Base-by-base conservation (phyloP, 2,888 invertebrate genomes). In the Chaetogeoica ovagalla region DNA sequence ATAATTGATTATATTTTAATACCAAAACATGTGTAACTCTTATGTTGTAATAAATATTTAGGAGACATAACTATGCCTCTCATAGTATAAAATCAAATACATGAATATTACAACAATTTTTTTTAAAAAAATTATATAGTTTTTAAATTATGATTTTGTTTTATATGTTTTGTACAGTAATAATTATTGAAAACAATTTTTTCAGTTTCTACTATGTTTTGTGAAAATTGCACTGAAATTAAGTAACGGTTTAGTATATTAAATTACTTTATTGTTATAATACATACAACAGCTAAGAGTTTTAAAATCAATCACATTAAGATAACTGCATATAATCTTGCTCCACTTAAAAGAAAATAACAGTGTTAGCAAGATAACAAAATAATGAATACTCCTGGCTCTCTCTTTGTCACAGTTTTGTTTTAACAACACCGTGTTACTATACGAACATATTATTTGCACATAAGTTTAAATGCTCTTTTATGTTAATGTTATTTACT, bases 41-140 rank as follows among this genome's bases (percentile, higher is more conserved):
- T 30, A 37, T 79, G 62, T 39, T 79, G 55, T 65, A 79, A 71
- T 23, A 79, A 52, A 79, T 48, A 21, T 13, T 71, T 62, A 6
- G 79, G 79, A 79, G 70, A 79, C 63, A 79, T 71, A 6, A 79
- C 63, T 43, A 79, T 57, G 55, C 48, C 59, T 48, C 59, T 15
- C 75, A 76, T 76, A 3, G 43, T 68, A 48, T 48, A 48, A 48
- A 48, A 48, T 55, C 55, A 4, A 19, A 19, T 55, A 55, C 55
- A 9, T 30, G 30, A 30, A 30, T 30, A 30, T 30, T 30, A 2
- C 30, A 30, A 30, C 30, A 30, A 30, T 30, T 30, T 30, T 30
- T 30, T n/a, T n/a, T n/a, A n/a, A 4, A 30, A 30, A 11, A 13
- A 39, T 60, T 48, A 23, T 23, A 72, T 15, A 48, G 8, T 60